Conservation (phyloP, 2,797 vertebrate genomes). For the Peromyscus nudipes region DNA sequence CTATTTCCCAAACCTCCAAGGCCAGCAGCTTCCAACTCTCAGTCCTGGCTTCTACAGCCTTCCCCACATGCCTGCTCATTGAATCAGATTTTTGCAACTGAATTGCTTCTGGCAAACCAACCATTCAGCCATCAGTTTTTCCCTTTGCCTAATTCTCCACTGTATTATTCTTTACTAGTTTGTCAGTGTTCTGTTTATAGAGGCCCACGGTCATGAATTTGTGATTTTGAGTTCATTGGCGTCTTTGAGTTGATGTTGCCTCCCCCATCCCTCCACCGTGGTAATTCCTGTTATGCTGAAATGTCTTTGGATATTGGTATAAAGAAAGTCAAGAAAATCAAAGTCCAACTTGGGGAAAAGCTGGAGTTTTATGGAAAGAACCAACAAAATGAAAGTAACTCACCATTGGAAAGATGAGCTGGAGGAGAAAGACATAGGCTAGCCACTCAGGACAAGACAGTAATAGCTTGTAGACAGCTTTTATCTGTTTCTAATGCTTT, state of each 20-base stretch:
- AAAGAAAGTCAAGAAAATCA: background rate
- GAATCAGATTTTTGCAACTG: constrained; percentile 48
- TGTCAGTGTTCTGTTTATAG: constrained; percentile 46
- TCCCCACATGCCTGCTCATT: background rate
- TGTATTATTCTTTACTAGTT: background rate
- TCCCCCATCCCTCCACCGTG: background rate
- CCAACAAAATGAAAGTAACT: constrained; percentile 12
- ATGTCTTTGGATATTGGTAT: background rate
- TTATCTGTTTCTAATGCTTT: background rate
- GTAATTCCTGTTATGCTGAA: background rate
- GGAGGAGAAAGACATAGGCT: background rate
- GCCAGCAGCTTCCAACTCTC: constrained; percentile 14
- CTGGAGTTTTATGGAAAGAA: background rate
- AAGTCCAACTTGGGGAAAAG: constrained; percentile 19
- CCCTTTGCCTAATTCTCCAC: background rate
- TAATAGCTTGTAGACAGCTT: background rate
- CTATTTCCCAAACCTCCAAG: background rate
- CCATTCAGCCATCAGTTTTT: background rate
- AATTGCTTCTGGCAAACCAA: constrained; percentile 51
- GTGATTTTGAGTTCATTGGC: background rate
- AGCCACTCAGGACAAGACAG: background rate
- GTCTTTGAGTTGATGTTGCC: background rate
- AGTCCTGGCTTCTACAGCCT: background rate
- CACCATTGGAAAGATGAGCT: background rate
- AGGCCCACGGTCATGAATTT: background rate